These are phyloP conservation scores for Toxostoma redivivum DNA, from an alignment of 2,113 vertebrate genomes.

Conservation along the genomic window DNA sequence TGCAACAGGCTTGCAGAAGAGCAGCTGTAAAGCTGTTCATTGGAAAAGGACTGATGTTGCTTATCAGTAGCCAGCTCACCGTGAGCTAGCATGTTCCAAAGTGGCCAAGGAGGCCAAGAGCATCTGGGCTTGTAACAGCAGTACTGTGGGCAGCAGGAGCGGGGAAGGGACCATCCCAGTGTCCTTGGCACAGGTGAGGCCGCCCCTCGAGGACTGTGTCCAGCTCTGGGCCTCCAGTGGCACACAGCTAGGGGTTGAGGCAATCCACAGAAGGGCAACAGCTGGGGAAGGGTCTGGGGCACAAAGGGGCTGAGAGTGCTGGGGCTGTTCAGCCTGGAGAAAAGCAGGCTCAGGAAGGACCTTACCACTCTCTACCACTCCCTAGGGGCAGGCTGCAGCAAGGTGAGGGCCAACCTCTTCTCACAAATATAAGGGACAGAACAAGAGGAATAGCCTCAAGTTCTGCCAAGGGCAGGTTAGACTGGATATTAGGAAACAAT, in stretches of 20 bases:
- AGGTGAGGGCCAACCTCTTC: rapidly evolving
- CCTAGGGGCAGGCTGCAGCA: neutral
- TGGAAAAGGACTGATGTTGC: neutral
- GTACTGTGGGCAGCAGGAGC: neutral
- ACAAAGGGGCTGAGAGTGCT: neutral
- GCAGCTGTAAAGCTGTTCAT: neutral
- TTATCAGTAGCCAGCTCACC: neutral
- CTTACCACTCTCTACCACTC: neutral
- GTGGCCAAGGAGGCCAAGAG: neutral
- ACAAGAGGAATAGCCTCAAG: neutral
- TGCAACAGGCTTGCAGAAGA: neutral
- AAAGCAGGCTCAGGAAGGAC: neutral
- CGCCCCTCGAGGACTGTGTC: rapidly evolving
- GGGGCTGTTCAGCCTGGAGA: neutral
- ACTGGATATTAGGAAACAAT: neutral
- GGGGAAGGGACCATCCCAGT: neutral
- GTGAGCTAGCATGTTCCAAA: neutral
- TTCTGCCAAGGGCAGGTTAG: neutral
- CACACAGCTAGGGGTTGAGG: neutral
- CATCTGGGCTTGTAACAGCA: neutral
- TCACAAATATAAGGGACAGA: rapidly evolving
- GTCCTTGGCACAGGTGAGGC: neutral
- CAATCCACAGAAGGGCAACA: neutral
- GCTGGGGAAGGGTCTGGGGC: neutral
- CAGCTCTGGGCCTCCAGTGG: neutral